Percentiles rank a stretch among this genome's conserved stretches.
Evolutionary conservation across 2,888 invertebrate genomes (phyloP).

Genomic region (Marasmarcha lunaedactyla): DNA sequence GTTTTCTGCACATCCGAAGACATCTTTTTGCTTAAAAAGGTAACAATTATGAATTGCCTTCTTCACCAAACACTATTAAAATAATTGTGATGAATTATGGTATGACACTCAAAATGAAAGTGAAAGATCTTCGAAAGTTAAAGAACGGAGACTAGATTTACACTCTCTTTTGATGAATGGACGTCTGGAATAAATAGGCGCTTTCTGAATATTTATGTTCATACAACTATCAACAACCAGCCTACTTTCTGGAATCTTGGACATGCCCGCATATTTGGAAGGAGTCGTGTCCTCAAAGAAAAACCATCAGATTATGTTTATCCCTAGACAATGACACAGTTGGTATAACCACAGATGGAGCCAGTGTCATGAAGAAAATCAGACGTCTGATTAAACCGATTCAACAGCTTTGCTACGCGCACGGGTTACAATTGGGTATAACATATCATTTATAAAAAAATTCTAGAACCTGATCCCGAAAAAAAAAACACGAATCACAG

Average conservation of each 20-base stretch:
- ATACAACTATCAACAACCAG: background rate
- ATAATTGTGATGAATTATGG: slow-evolving; percentile 8
- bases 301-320: background rate
- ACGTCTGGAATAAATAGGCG: background rate
- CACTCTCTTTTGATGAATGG: background rate
- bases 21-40: slow-evolving; percentile 9
- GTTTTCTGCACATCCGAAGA: slow-evolving; percentile 13
- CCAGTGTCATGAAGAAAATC: slow-evolving; percentile 8
- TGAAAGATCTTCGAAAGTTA: background rate
- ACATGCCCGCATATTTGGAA: too few species aligned
- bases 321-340: slow-evolving; percentile 4
- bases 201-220: background rate
- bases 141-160: background rate
- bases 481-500: background rate
- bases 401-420: slow-evolving; percentile 7
- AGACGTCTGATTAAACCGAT: background rate
- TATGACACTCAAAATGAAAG: background rate
- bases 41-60: slow-evolving; percentile 7
- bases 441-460: slow-evolving; percentile 4
- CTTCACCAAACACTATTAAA: slow-evolving; percentile 12
- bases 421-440: slow-evolving; percentile 6
- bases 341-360: slow-evolving; percentile 7
- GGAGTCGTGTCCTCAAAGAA: too few species aligned
- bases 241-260: too few species aligned
- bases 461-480: slow-evolving; percentile 1